Conservation (phyloP, 2,797 vertebrate genomes). For the Galago senegalensis region DNA sequence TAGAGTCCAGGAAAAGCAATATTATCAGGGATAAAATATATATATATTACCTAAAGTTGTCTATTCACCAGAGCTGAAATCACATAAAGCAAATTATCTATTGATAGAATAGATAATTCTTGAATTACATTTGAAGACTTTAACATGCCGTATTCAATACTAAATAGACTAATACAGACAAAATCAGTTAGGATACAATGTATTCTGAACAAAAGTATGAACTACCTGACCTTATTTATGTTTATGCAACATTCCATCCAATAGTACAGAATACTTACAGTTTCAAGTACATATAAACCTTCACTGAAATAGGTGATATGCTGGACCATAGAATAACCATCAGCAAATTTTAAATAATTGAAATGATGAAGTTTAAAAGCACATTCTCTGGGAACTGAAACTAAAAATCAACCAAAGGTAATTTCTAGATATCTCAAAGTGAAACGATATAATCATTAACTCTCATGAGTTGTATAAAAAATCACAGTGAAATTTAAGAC, state of each 20-base stretch:
- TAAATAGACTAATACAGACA: not conserved
- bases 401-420: not conserved
- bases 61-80: not conserved
- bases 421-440: not conserved
- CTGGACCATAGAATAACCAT: not conserved
- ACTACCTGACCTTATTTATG: not conserved
- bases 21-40: not conserved
- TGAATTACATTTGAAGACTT: not conserved
- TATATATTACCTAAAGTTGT: not conserved
- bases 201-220: not conserved
- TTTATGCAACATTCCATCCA: not conserved
- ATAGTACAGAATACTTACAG: not conserved
- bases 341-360: not conserved
- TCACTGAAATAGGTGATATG: not conserved
- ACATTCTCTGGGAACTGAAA: not conserved
- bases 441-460: not conserved
- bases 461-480: not conserved
- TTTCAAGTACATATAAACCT: not conserved
- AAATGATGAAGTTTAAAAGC: not conserved
- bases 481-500: constrained; percentile 10
- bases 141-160: not conserved
- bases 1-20: not conserved
- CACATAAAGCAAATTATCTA: not conserved
- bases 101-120: not conserved
- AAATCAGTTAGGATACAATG: not conserved